Conservation (phyloP, 2,888 invertebrate species). For the Drosophila birchii region DNA sequence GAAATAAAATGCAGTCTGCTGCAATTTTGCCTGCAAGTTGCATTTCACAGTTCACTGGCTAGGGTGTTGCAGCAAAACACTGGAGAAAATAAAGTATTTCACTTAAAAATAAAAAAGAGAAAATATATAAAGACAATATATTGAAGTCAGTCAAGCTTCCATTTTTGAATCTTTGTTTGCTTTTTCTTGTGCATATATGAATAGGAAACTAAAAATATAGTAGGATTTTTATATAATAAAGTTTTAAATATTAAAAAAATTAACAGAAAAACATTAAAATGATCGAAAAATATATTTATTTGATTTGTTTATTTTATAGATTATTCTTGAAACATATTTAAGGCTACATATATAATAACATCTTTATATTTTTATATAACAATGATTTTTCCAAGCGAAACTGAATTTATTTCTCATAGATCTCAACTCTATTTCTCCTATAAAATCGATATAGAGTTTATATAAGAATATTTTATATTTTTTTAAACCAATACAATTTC, state of each 20-base stretch:
- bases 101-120: too few species aligned
- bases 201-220: background rate
- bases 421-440: background rate
- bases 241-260: background rate
- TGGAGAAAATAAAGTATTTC: background rate
- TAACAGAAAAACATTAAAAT: too few species aligned
- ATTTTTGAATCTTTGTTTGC: background rate
- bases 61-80: background rate
- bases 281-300: background rate
- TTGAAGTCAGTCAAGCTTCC: background rate
- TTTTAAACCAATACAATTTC: too few species aligned
- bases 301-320: background rate
- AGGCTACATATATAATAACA: background rate
- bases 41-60: slow-evolving; percentile 76
- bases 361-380: background rate
- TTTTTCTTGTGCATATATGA: too few species aligned
- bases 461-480: background rate
- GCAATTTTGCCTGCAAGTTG: slow-evolving; percentile 56
- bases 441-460: background rate
- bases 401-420: too few species aligned
- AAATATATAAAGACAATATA: background rate
- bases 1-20: slow-evolving; percentile 50
- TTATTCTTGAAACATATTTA: background rate
- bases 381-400: background rate
- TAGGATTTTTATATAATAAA: background rate